phyloP scores from a whole-genome alignment of 2,888 invertebrate genomes.

The Gortyna flavago region DNA sequence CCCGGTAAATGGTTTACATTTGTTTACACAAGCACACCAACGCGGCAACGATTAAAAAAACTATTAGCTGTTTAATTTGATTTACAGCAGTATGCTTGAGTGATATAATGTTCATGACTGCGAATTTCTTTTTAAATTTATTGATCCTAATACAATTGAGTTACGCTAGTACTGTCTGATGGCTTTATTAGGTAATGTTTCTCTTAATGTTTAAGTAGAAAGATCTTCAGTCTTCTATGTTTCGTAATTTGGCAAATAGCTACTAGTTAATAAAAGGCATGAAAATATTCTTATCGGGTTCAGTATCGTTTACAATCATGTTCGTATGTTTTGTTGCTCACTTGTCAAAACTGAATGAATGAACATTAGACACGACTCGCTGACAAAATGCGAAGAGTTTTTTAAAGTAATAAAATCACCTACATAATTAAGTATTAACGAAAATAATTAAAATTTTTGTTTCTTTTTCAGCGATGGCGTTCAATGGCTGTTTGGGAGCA shows the following conservation, averaged over 20 bases:
- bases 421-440: not conserved
- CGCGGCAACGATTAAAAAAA: conserved; percentile 16
- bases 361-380: not conserved
- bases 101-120: conserved; percentile 32
- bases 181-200: conserved; percentile 1
- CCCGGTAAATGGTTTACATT: conserved; percentile 17
- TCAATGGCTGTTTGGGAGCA: conserved; percentile 90
- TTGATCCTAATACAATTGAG: conserved; percentile 1
- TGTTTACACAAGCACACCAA: conserved; percentile 18
- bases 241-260: not conserved
- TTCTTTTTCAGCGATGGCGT: conserved; percentile 91
- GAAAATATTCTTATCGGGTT: not conserved
- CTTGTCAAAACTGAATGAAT: conserved; percentile 3
- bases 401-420: not conserved
- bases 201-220: not conserved
- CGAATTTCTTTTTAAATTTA: conserved; percentile 43
- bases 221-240: not conserved
- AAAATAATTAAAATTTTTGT: not conserved
- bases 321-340: not conserved
- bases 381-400: not conserved
- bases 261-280: not conserved
- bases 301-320: not conserved
- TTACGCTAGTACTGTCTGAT: not conserved
- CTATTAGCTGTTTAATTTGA: conserved; percentile 24
- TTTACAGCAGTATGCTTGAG: conserved; percentile 29